Evolutionary conservation across 2,888 invertebrate species (phyloP).

Genomic region (Drosophila tripunctata): DNA sequence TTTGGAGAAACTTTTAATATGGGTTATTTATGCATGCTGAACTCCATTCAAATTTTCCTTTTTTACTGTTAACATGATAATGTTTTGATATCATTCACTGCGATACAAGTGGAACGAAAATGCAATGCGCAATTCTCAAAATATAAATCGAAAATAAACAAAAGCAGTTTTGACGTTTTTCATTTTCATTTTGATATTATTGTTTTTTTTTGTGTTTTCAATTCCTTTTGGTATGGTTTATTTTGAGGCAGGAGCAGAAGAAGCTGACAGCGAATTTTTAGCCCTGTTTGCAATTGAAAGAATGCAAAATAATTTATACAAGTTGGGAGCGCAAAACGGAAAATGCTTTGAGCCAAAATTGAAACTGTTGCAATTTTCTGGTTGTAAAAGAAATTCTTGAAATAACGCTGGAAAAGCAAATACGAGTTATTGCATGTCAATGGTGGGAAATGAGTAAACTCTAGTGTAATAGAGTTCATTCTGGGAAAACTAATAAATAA

Average conservation of each 20-base stretch:
- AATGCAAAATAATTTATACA: conserved; percentile 14
- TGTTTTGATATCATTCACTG: conserved; percentile 15
- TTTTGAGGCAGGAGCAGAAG: conserved; percentile 9
- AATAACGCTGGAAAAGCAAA: conserved; percentile 16
- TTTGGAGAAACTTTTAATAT: background rate
- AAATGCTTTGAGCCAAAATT: conserved; percentile 33
- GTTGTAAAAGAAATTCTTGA: conserved; percentile 13
- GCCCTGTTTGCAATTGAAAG: conserved; percentile 19
- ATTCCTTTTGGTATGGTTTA: background rate
- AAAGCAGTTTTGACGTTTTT: background rate
- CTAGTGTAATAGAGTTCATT: background rate
- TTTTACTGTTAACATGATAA: background rate
- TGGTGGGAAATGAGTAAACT: background rate
- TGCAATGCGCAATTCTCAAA: conserved; percentile 2
- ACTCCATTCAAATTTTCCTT: background rate
- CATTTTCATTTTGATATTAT: background rate
- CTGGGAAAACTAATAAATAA: no score
- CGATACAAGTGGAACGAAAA: background rate
- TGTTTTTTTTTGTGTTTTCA: background rate
- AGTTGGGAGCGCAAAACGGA: background rate
- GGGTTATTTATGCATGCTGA: background rate
- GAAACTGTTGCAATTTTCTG: conserved; percentile 6
- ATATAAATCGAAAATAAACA: conserved; percentile 39
- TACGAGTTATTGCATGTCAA: background rate
- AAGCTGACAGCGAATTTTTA: conserved; percentile 19